phyloP scores from a whole-genome alignment of 2,797 vertebrate species.

The Buphagus erythrorhynchus region DNA sequence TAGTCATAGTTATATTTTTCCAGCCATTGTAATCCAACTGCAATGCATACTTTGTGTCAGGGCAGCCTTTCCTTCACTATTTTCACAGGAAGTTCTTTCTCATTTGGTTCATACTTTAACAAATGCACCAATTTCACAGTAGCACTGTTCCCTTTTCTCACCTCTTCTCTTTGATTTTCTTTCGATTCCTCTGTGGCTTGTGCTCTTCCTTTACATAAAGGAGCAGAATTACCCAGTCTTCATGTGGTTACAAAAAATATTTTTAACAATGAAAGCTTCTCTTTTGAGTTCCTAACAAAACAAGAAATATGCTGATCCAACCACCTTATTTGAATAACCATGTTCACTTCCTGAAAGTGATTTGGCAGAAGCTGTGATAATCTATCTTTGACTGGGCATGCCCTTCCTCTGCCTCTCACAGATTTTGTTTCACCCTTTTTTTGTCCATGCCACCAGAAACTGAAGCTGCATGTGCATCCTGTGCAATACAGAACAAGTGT shows the following conservation, averaged over 20 bases:
- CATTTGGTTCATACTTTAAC: neutral
- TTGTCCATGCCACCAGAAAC: neutral
- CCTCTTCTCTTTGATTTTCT: neutral
- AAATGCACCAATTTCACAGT: neutral
- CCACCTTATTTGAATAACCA: constrained; percentile 13
- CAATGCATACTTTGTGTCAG: neutral
- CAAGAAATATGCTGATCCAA: neutral
- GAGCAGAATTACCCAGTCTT: neutral
- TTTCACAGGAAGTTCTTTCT: neutral
- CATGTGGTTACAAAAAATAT: neutral
- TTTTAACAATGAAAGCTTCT: neutral
- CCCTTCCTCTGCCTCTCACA: neutral
- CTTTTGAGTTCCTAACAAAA: neutral
- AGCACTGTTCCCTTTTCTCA: neutral
- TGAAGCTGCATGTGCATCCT: neutral
- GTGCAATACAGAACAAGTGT: neutral
- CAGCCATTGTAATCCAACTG: neutral
- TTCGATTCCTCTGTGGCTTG: neutral
- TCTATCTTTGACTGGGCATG: neutral
- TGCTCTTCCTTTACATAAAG: neutral
- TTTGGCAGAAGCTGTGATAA: neutral
- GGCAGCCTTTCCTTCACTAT: neutral
- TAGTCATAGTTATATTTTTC: neutral
- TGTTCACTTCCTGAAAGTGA: neutral
- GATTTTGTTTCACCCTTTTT: neutral